Conservation (phyloP, 2,888 invertebrate genomes). For the Caradrina kadenii region DNA sequence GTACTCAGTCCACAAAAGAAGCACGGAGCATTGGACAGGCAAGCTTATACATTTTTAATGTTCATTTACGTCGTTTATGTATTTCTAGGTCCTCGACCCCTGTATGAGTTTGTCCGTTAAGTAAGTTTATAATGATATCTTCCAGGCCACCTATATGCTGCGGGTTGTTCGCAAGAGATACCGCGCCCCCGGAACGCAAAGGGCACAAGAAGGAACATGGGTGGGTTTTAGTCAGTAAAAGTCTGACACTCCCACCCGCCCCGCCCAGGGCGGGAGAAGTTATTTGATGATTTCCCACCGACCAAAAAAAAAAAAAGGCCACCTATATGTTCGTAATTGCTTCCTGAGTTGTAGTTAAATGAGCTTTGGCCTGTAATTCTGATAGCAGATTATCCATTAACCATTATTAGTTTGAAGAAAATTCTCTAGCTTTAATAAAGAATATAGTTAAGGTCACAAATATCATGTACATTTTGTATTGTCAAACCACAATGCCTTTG, state of each 20-base stretch:
- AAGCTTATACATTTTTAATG: conserved; percentile 27
- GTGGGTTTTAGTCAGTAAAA: too few relatives aligned
- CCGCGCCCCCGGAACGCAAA: too few relatives aligned
- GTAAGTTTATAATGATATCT: conserved; percentile 5
- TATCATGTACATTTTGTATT: conserved; percentile 27
- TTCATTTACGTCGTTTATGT: conserved; percentile 17
- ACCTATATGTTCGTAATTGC: conserved; percentile 16
- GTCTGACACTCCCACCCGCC: too few relatives aligned
- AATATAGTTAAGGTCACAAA: conserved; percentile 29
- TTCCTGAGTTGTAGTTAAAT: conserved; percentile 8
- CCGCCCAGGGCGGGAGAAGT: too few relatives aligned
- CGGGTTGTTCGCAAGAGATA: too few relatives aligned
- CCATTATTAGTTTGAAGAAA: conserved; percentile 32
- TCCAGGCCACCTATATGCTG: not conserved
- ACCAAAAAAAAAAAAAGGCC: too few relatives aligned
- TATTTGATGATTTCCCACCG: too few relatives aligned
- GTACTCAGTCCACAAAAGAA: conserved; percentile 18
- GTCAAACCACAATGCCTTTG: conserved; percentile 63
- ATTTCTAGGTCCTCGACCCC: conserved; percentile 11
- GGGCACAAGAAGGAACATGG: too few relatives aligned
- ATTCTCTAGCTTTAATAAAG: conserved; percentile 24
- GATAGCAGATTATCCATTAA: conserved; percentile 21
- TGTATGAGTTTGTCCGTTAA: not conserved
- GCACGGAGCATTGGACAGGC: not conserved
- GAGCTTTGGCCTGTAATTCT: conserved; percentile 13